Evolutionary conservation across 2,797 vertebrate species (phyloP), one percentile per base, ranked within the genome.

Genomic region (Botia almorhae): DNA sequence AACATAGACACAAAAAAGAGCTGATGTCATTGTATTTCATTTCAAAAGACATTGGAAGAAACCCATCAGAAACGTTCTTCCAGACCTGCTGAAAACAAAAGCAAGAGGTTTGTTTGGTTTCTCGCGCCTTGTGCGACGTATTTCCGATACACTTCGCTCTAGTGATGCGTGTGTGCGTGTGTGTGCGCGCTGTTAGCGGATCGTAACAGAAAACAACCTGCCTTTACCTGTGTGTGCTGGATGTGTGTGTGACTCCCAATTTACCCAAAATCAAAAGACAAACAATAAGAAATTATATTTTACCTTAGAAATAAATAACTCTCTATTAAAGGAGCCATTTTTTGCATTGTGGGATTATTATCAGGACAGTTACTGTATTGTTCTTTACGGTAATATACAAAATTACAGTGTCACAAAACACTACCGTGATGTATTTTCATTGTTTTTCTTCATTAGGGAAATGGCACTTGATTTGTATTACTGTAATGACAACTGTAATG

Each of bases 11-110:
- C 55, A 83, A 64, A 73, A 67, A 67, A 23, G 83, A 85, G 81
- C 89, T 90, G 91, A 93, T 93, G 91, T 92, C 90, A 92, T 91
- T 91, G 91, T 91, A 91, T 80, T 74, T 74, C 65, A 39, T 88
- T 87, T 87, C 87, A 91, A 88, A 87, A 89, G 80, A 89, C 87
- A 69, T 89, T 88, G 78, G 87, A 91, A 83, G 87, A 85, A 90
- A 88, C 70, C 53, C 86, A 89, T 90, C 88, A 83, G 33, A 85
- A 88, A 89, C 84, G 87, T 92, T 91, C 90, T 92, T 93, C 89
- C 90, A 90, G 88, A 84, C 75, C 89, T 86, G 83, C 79, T 48
- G 69, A 88, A 86, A 82, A 78, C 73, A 83, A 86, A 91, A 88
- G 84, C 83, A 85, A 87, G 86, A 87, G 81, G 85, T 76, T 36